Percentiles rank a stretch among this genome's conserved stretches.
phyloP scores from a whole-genome alignment of 2,888 invertebrate genomes.

The Napeogenes inachia region DNA sequence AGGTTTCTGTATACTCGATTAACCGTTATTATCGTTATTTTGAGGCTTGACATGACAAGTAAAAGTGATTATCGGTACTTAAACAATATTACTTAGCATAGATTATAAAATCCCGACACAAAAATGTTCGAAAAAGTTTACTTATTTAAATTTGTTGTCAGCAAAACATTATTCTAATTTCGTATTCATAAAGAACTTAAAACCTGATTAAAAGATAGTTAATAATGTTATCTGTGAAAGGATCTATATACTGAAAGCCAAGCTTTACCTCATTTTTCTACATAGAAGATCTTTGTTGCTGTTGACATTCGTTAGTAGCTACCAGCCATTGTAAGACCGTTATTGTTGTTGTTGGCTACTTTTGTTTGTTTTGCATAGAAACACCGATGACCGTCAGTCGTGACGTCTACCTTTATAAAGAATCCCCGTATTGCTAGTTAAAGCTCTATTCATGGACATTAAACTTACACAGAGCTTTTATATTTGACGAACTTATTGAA shows the following conservation, averaged over 20 bases:
- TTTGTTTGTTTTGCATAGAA: conserved; percentile 11
- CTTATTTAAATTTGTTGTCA: too few relatives aligned
- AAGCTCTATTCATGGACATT: too few relatives aligned
- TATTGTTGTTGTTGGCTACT: conserved; percentile 14
- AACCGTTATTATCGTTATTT: conserved; percentile 41
- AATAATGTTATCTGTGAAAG: not conserved
- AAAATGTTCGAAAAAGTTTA: too few relatives aligned
- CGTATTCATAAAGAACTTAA: too few relatives aligned
- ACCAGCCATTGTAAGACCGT: conserved; percentile 14
- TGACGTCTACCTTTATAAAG: conserved; percentile 12
- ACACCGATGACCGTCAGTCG: conserved; percentile 23
- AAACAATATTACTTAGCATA: conserved; percentile 13
- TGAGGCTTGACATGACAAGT: conserved; percentile 29
- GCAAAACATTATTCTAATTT: too few relatives aligned
- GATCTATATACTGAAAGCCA: conserved; percentile 1
- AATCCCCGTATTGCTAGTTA: not conserved
- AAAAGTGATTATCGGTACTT: conserved; percentile 36
- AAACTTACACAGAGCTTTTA: too few relatives aligned
- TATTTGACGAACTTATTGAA: too few relatives aligned
- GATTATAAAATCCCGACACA: conserved; percentile 5
- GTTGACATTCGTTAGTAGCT: conserved; percentile 15
- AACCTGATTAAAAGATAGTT: too few relatives aligned
- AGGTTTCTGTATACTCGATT: conserved; percentile 31
- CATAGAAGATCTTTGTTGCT: conserved; percentile 21
- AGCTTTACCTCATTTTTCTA: conserved; percentile 13